These are phyloP conservation scores for Pelobates cultripes DNA, from an alignment of 2,797 vertebrate genomes.

Conservation along the genomic window DNA sequence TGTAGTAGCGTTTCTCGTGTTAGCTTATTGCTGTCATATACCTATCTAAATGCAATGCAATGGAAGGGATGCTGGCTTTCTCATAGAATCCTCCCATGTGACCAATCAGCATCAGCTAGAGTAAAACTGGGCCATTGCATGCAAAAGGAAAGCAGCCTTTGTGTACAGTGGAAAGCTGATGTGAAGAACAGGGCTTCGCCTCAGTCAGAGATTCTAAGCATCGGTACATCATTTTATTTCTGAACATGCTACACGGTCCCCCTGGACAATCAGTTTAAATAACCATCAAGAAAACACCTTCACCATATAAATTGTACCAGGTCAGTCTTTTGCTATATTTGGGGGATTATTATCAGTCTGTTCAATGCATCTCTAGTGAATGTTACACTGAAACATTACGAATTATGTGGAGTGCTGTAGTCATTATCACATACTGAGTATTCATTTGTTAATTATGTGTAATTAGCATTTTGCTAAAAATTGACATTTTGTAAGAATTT, in stretches of 20 bases:
- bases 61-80: conserved; percentile 31
- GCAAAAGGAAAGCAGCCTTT: conserved; percentile 42
- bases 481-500: too few relatives aligned
- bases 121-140: conserved; percentile 30
- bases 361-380: neutral
- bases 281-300: neutral
- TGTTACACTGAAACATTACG: neutral
- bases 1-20: neutral
- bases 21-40: neutral
- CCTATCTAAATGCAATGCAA: conserved; percentile 7
- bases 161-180: conserved; percentile 38
- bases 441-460: too few relatives aligned
- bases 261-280: neutral
- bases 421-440: too few relatives aligned
- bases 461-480: too few relatives aligned
- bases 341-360: neutral
- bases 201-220: neutral
- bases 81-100: conserved; percentile 47
- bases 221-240: neutral
- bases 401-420: too few relatives aligned
- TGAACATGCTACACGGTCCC: neutral
- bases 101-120: conserved; percentile 38
- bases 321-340: conserved; percentile 30
- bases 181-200: conserved; percentile 10
- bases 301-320: conserved; percentile 14